Evolutionary conservation across 1,140 invertebrate genomes (phyloP), one percentile per base, ranked within the genome.

Genomic region (Penaeus vannamei): DNA sequence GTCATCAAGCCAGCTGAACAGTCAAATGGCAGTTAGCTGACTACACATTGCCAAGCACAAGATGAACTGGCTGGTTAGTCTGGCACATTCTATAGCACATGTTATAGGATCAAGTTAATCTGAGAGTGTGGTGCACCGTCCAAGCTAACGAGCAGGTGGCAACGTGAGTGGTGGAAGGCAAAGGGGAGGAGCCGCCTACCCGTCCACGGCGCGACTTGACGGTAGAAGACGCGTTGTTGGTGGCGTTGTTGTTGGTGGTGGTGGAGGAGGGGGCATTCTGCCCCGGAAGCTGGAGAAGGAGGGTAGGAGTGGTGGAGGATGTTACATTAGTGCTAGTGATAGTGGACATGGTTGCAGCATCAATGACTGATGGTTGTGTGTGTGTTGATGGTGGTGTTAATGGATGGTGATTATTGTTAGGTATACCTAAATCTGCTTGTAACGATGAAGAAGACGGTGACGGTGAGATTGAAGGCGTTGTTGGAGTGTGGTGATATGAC

Each of bases 91-190:
- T 36, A 76, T 77, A 84, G 36, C 80, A 81, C 59, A 60, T 79
- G 83, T 79, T 84, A 89, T 53, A 89, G 82, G 59, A 89, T 79
- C 79, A 72, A 84, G 82, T 89, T 89, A 89, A 89, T 89, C 36
- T 89, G 87, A 81, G 87, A 77, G 72, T 89, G 80, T 80, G 69
- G 87, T 89, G 87, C 87, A 89, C 87, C 87, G 36, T 89, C 86
- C 87, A 89, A 89, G 87, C 87, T 89, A 89, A 83, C 87, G 87
- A 89, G 87, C 87, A 89, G 87, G 87, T 89, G 87, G 87, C 84
- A 86, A 90, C 85, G 81, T 90, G 85, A 90, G 89, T 86, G 89
- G 89, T 90, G 89, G 83, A 90, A 90, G 85, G 85, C 85, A 84
- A 87, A 86, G 81, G 85, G 85, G 85, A 84, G 85, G 80, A 86